phyloP scores from a whole-genome alignment of 2,888 invertebrate species.

The Cephonodes hylas region DNA sequence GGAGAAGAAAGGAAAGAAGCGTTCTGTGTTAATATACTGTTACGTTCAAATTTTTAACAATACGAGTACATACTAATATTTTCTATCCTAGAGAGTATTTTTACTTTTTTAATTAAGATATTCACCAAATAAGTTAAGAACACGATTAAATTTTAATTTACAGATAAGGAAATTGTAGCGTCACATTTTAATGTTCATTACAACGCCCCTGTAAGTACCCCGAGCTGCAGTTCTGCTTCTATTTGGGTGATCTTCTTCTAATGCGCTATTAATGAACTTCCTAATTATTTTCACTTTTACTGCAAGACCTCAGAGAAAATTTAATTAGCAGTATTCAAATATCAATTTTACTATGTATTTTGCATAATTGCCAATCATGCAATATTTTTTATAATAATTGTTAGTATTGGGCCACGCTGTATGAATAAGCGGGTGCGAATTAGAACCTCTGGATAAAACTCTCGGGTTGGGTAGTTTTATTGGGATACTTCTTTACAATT shows the following conservation, averaged over 20 bases:
- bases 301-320: too few relatives aligned
- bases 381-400: too few relatives aligned
- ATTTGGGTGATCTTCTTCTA: conserved; percentile 34
- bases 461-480: too few relatives aligned
- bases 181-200: conserved; percentile 58
- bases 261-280: not conserved
- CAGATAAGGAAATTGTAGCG: conserved; percentile 25
- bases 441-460: too few relatives aligned
- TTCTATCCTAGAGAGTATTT: not conserved
- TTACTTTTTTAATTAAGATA: not conserved
- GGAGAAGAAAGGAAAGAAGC: too few relatives aligned
- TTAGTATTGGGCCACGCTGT: too few relatives aligned
- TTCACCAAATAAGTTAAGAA: not conserved
- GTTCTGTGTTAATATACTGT: too few relatives aligned
- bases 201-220: conserved; percentile 48
- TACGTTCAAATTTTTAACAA: too few relatives aligned
- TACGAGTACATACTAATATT: not conserved
- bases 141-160: not conserved
- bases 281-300: not conserved
- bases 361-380: too few relatives aligned
- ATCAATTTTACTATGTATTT: not conserved
- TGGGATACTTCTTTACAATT: too few relatives aligned
- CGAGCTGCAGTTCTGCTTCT: conserved; percentile 43
- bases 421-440: too few relatives aligned
- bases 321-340: not conserved